Percentiles rank a stretch among this genome's conserved stretches.
Evolutionary conservation across 1,140 invertebrate species (phyloP).

Genomic region (Stegodyphus mimosarum): DNA sequence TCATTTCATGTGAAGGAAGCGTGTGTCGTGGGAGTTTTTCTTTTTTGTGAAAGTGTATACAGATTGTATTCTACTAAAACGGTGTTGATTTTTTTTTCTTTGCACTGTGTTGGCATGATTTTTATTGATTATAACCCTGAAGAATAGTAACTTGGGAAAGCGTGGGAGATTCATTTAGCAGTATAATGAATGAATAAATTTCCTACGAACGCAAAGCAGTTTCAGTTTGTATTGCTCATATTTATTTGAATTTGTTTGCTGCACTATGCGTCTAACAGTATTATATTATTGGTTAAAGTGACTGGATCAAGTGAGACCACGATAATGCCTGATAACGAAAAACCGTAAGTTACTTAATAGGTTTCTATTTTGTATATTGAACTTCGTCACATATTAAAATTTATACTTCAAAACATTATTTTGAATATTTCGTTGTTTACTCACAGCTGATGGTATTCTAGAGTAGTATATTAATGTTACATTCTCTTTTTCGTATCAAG

Average conservation of each 20-base stretch:
- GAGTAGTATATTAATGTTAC: background rate
- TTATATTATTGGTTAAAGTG: background rate
- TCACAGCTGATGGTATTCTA: background rate
- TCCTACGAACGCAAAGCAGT: background rate
- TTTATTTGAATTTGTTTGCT: background rate
- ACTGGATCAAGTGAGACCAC: constrained; percentile 16
- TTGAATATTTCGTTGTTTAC: background rate
- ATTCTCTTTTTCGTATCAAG: too few relatives aligned
- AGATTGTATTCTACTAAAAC: too few relatives aligned
- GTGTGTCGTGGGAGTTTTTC: too few relatives aligned
- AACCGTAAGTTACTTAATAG: constrained; percentile 38
- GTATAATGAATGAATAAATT: background rate
- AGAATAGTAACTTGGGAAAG: too few relatives aligned
- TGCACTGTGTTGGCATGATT: too few relatives aligned
- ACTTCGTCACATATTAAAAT: background rate
- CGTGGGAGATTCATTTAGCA: too few relatives aligned
- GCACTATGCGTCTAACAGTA: background rate
- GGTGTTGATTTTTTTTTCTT: too few relatives aligned
- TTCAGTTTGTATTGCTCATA: too few relatives aligned
- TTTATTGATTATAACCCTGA: too few relatives aligned
- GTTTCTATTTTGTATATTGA: background rate
- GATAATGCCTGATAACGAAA: constrained; percentile 53
- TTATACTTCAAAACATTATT: background rate
- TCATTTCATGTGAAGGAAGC: too few relatives aligned
- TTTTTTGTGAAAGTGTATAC: too few relatives aligned